A percentile compares a stretch with the other conserved stretches of the same genome.
Conservation (phyloP, 2,888 invertebrate species). For the Eurytoma californica region DNA sequence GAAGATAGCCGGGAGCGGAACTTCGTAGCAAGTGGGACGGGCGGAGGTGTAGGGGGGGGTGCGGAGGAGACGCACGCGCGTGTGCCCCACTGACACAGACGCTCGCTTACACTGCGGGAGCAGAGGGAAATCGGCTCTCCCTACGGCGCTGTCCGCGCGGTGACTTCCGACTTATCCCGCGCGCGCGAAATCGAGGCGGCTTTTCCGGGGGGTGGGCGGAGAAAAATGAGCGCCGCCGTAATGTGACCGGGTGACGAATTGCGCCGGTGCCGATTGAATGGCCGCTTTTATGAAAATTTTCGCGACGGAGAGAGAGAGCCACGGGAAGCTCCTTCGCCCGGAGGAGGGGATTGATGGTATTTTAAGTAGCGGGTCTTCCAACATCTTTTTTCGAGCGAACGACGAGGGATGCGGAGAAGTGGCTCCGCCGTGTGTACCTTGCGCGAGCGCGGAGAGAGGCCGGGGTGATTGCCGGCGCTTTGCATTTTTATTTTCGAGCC, state of each 20-base stretch:
- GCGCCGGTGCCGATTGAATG: conserved; percentile 16
- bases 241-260: conserved; percentile 14
- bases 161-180: conserved; percentile 16
- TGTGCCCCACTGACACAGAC: conserved; percentile 19
- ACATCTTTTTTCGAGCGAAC: not conserved
- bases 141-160: not conserved
- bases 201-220: not conserved
- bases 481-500: too few species aligned
- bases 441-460: not conserved
- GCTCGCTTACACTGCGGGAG: not conserved
- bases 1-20: not conserved
- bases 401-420: too few species aligned
- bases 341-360: conserved; percentile 25
- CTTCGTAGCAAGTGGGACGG: not conserved
- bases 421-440: not conserved
- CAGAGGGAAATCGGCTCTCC: not conserved
- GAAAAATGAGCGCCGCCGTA: conserved; percentile 26
- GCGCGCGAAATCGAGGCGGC: not conserved
- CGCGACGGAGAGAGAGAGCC: not conserved
- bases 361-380: not conserved
- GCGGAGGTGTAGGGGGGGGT: not conserved
- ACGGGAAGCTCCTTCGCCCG: not conserved
- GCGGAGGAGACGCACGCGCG: not conserved
- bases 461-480: too few species aligned
- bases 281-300: conserved; percentile 14